Base-by-base conservation (phyloP, 2,888 invertebrate genomes). In the Dichetophora obliterata region DNA sequence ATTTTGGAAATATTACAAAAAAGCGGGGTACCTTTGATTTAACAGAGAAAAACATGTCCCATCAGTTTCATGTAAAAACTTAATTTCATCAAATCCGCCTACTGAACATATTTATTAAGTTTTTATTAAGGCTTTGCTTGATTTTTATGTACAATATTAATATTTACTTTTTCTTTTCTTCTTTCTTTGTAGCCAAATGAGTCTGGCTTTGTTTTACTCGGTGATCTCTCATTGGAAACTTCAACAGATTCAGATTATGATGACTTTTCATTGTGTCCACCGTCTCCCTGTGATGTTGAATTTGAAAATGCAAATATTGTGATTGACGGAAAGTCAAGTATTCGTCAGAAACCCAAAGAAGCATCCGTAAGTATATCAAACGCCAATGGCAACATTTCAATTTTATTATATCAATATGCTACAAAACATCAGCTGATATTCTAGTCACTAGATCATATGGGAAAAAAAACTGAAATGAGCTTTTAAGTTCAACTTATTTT, bases 271-370 rank as follows among this genome's bases (percentile, higher is more conserved):
- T 81, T 89, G 91, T 92, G 92, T 80, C 93, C 93, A 81, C 95
- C 95, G 57, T 94, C 95, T 84, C 95, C 95, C 50, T 95, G 95
- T 90, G 92, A 93, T 90, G 94, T 96, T 84, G 92, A 92, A 83
- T 96, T 96, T 90, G 92, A 94, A 89, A 96, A 96, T 90, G 96
- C 95, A 90, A 96, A 96, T 90, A 92, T 96, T 88, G 93, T 96
- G 90, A 96, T 96, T 91, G 95, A 96, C 91, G 96, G 96, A 78
- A 93, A 93, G 89, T 96, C 96, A 88, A 95, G 94, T 90, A 92
- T 96, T 88, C 93, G 93, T 83, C 91, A 91, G 85, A 91, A 91
- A 85, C 77, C 86, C 83, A 88, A 87, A 88, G 89, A 89, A 82
- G 83, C 85, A 82, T 83, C 86, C 86, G 89, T 89, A 77, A 86